These are phyloP conservation scores for Microplitis deprimator DNA, from an alignment of 2,888 invertebrate species.

Conservation along the genomic window DNA sequence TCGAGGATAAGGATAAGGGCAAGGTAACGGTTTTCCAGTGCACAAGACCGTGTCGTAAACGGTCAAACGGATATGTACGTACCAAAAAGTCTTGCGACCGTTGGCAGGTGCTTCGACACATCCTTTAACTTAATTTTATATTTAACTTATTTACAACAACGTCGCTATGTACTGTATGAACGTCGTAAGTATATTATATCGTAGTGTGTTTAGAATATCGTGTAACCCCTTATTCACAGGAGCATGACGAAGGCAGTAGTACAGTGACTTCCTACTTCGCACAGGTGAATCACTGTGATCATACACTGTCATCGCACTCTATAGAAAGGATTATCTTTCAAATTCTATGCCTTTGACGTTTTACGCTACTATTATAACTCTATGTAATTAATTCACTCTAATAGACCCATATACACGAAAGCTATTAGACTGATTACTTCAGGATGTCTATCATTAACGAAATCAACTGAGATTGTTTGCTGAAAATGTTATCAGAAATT, in stretches of 20 bases:
- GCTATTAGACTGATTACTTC: background rate
- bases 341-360: constrained; percentile 30
- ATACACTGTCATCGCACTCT: constrained; percentile 40
- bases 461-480: background rate
- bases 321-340: constrained; percentile 11
- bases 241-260: constrained; percentile 46
- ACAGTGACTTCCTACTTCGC: constrained; percentile 40
- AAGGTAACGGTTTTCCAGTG: constrained; percentile 49
- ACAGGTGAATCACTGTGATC: constrained; percentile 54
- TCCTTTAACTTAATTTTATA: constrained; percentile 7
- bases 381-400: background rate
- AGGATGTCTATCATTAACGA: background rate
- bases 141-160: background rate
- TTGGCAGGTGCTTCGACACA: constrained; percentile 55
- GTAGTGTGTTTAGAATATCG: constrained; percentile 18
- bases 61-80: constrained; percentile 53
- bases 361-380: background rate
- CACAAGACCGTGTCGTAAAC: constrained; percentile 53
- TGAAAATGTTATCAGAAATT: background rate
- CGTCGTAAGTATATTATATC: background rate
- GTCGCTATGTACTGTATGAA: background rate
- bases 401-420: background rate
- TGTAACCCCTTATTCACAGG: constrained; percentile 34
- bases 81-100: constrained; percentile 50
- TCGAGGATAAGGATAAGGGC: constrained; percentile 31